Evolutionary conservation across 2,888 invertebrate genomes (phyloP).

Genomic region (Agrilus cyanescens): DNA sequence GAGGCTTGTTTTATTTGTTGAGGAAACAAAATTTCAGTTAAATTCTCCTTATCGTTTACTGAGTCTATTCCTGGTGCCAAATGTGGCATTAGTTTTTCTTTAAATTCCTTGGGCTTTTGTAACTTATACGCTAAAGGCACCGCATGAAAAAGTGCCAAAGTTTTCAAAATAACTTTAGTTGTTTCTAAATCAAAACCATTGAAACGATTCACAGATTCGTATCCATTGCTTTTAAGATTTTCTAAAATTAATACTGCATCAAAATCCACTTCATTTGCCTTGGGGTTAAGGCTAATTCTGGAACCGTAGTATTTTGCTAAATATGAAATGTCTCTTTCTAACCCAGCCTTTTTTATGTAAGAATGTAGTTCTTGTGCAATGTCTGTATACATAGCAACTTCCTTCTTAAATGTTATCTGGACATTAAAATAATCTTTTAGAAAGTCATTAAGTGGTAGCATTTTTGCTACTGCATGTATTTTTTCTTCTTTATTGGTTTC

Average conservation of each 20-base stretch:
- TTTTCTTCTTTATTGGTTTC: conserved; percentile 20
- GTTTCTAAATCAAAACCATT: conserved; percentile 38
- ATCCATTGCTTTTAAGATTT: conserved; percentile 38
- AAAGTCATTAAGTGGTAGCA: conserved; percentile 38
- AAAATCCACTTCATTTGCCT: conserved; percentile 31
- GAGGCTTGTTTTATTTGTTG: too few relatives aligned
- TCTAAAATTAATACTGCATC: conserved; percentile 42
- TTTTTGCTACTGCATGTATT: conserved; percentile 39
- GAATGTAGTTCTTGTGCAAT: conserved; percentile 34
- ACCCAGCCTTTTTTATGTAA: conserved; percentile 34
- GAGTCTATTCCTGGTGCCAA: conserved; percentile 14
- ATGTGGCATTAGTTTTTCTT: conserved; percentile 28
- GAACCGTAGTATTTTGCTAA: conserved; percentile 39
- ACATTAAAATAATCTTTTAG: conserved; percentile 38
- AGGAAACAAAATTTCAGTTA: too few relatives aligned
- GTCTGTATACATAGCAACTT: conserved; percentile 38
- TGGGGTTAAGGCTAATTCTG: conserved; percentile 26
- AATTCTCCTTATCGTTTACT: too few relatives aligned
- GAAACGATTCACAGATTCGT: conserved; percentile 35
- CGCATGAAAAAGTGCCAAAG: conserved; percentile 41
- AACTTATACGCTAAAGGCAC: conserved; percentile 40
- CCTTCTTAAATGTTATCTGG: conserved; percentile 38
- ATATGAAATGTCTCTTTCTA: conserved; percentile 30
- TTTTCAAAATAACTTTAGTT: conserved; percentile 32
- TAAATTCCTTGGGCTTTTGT: conserved; percentile 31